Conservation (phyloP, 2,113 vertebrate genomes). For the Megalops atlanticus region DNA sequence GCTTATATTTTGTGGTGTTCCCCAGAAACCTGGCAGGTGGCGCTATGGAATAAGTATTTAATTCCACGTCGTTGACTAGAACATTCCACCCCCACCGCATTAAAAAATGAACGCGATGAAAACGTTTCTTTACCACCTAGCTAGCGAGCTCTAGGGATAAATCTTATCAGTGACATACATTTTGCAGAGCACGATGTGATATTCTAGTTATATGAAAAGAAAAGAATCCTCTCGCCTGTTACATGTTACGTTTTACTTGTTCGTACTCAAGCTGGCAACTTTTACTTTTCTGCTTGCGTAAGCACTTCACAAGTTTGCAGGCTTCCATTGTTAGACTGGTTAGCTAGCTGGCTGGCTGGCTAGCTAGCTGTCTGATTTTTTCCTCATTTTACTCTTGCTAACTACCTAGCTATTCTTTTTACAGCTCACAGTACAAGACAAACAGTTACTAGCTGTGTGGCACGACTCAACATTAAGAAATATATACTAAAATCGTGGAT, state of each 20-base stretch:
- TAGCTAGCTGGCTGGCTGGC: constrained; percentile 19
- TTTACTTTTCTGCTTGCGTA: constrained; percentile 55
- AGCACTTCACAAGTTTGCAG: constrained; percentile 51
- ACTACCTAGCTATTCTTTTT: background rate
- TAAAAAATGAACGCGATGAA: background rate
- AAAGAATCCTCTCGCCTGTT: background rate
- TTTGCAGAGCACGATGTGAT: background rate
- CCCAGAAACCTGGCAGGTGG: constrained; percentile 38
- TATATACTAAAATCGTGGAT: background rate
- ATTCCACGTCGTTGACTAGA: constrained; percentile 22
- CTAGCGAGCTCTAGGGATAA: background rate
- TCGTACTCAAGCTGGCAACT: constrained; percentile 24
- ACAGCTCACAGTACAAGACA: background rate
- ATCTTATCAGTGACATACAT: background rate
- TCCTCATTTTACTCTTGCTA: background rate
- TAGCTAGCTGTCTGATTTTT: constrained; percentile 30
- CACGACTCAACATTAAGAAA: background rate
- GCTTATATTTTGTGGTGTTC: background rate
- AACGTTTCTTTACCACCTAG: background rate
- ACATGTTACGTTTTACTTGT: background rate
- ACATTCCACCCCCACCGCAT: constrained; percentile 38
- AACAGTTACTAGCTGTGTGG: background rate
- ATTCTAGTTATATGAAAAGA: background rate
- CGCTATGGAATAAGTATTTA: constrained; percentile 48
- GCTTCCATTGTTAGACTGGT: constrained; percentile 38